A percentile compares a stretch with the other conserved stretches of the same genome.
phyloP scores from a whole-genome alignment of 2,113 vertebrate genomes.

The Passer montanus region DNA sequence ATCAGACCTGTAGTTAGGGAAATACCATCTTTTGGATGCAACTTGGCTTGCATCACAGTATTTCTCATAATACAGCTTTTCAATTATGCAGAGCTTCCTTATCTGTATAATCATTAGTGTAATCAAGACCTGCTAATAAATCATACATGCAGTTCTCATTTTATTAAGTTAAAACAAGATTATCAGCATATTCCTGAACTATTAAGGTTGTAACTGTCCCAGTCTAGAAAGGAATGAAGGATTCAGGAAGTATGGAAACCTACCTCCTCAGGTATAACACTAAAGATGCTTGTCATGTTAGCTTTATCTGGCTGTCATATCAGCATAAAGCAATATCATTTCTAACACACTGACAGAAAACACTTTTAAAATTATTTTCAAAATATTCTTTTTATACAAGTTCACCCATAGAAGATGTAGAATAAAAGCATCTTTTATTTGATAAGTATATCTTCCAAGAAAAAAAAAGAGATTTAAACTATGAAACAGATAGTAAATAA shows the following conservation, averaged over 20 bases:
- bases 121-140: background rate
- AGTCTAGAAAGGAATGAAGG: background rate
- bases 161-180: background rate
- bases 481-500: background rate
- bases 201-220: background rate
- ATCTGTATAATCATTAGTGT: background rate
- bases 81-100: background rate
- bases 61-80: background rate
- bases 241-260: background rate
- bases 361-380: background rate
- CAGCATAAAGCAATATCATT: background rate
- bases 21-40: background rate
- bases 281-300: background rate
- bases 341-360: background rate
- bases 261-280: background rate
- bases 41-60: background rate
- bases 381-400: background rate
- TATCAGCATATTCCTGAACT: background rate
- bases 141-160: fast-evolving
- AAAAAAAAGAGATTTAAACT: background rate
- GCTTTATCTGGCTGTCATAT: background rate
- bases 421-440: background rate
- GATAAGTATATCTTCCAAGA: background rate
- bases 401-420: background rate
- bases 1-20: background rate